phyloP scores from a whole-genome alignment of 2,113 vertebrate species.

The Catharus minimus region DNA sequence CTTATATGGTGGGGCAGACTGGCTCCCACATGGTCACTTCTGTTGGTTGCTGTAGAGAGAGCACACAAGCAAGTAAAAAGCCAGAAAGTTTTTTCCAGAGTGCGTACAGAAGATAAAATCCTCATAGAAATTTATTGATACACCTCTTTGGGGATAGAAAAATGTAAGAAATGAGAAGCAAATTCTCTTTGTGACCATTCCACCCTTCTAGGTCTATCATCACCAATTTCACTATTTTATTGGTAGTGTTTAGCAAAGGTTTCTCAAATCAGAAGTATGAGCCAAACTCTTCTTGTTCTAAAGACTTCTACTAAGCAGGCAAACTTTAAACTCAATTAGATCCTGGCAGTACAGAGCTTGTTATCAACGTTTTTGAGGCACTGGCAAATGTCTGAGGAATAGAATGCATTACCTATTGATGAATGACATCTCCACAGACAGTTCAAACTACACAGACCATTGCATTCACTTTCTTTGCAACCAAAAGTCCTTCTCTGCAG shows the following conservation, averaged over 20 bases:
- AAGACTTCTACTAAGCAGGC: neutral
- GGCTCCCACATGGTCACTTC: neutral
- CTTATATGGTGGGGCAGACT: neutral
- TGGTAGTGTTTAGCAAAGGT: neutral
- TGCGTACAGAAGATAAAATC: neutral
- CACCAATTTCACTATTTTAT: neutral
- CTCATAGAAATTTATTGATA: neutral
- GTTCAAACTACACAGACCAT: slow-evolving; percentile 12
- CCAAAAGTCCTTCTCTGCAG: neutral
- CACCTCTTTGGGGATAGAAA: neutral
- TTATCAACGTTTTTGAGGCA: neutral
- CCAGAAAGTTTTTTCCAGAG: neutral
- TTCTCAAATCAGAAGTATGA: neutral
- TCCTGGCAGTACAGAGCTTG: neutral
- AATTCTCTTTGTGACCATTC: neutral
- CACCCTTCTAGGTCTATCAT: neutral
- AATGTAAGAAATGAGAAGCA: neutral
- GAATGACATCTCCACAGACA: neutral
- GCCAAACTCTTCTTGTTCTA: neutral
- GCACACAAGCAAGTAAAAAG: neutral
- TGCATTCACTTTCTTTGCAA: slow-evolving; percentile 2
- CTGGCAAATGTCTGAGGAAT: neutral
- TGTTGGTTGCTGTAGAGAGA: neutral
- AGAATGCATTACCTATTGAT: neutral
- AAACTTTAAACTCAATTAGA: neutral